phyloP scores from a whole-genome alignment of 2,888 invertebrate genomes.

The Apamea anceps region DNA sequence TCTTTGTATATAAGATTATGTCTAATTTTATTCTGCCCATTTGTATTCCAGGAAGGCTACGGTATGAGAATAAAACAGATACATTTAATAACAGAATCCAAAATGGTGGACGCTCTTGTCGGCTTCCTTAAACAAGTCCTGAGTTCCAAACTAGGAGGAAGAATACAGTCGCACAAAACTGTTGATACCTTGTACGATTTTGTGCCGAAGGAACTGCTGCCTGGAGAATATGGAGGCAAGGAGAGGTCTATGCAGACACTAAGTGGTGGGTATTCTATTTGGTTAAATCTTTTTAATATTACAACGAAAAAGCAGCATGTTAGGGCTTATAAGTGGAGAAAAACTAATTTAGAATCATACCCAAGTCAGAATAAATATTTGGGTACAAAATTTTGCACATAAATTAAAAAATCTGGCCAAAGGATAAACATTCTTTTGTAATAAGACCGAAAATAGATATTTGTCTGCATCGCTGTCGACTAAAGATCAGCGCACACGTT shows the following conservation, averaged over 20 bases:
- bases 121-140: conserved; percentile 74
- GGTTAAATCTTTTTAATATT: neutral
- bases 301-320: neutral
- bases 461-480: neutral
- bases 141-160: conserved; percentile 72
- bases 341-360: neutral
- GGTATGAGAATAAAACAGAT: conserved; percentile 78
- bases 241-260: conserved; percentile 70
- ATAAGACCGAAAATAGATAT: neutral
- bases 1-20: neutral
- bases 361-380: too few species aligned
- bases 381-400: neutral
- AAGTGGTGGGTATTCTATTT: conserved; percentile 68
- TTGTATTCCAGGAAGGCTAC: conserved; percentile 77
- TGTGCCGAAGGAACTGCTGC: conserved; percentile 74
- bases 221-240: conserved; percentile 79
- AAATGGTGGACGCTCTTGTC: conserved; percentile 72
- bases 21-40: neutral
- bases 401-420: neutral
- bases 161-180: conserved; percentile 72
- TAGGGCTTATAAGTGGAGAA: neutral
- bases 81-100: conserved; percentile 75
- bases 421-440: neutral
- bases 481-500: neutral
- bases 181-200: conserved; percentile 68